Conservation (phyloP, 2,888 invertebrate genomes). For the Globia sparganii region DNA sequence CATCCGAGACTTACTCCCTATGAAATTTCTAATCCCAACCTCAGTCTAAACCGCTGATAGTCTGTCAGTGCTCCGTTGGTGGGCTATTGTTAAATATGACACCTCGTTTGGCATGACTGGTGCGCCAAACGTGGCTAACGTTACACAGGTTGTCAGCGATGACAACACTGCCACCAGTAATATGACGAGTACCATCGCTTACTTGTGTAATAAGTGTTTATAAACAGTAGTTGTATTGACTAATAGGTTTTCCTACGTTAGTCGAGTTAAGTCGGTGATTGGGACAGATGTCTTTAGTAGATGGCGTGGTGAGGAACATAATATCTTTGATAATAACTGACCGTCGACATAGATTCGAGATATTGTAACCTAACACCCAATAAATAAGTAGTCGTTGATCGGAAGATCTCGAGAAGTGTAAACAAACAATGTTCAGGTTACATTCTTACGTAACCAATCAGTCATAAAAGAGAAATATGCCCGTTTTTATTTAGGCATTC, state of each 20-base stretch:
- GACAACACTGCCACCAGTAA: slow-evolving; percentile 15
- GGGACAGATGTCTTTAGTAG: no score
- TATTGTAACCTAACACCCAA: neutral
- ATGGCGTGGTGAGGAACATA: neutral
- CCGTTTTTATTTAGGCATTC: neutral
- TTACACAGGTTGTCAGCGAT: slow-evolving; percentile 16
- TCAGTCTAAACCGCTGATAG: neutral
- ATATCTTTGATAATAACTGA: neutral
- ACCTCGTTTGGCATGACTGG: slow-evolving; percentile 18
- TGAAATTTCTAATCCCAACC: neutral
- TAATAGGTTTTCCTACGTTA: neutral
- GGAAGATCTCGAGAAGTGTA: neutral
- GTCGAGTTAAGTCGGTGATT: neutral
- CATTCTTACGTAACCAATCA: neutral
- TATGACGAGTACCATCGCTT: neutral
- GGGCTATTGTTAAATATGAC: slow-evolving; percentile 47
- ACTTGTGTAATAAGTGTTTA: neutral
- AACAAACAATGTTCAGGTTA: neutral
- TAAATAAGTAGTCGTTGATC: neutral
- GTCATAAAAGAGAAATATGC: neutral
- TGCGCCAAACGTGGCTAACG: slow-evolving; percentile 23
- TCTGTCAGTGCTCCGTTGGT: slow-evolving; percentile 31
- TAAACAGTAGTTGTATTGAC: neutral
- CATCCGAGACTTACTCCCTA: neutral
- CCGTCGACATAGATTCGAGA: neutral